Evolutionary conservation across 2,113 vertebrate genomes (phyloP).

Genomic region (Colinus virginianus): DNA sequence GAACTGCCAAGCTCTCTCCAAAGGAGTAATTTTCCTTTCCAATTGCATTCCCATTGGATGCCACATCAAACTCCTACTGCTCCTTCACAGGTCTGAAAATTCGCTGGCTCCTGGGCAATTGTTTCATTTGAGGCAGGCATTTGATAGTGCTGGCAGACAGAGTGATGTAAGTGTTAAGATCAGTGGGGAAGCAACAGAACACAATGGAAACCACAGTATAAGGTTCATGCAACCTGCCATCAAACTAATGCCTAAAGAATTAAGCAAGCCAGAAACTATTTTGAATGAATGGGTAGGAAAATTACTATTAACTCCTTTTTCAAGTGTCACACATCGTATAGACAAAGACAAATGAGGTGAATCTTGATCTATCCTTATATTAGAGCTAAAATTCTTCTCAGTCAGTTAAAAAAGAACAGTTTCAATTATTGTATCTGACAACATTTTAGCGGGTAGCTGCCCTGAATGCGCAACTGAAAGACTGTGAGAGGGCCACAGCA

Average conservation of each 20-base stretch:
- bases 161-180: neutral
- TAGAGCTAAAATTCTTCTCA: neutral
- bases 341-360: neutral
- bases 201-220: neutral
- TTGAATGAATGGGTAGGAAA: neutral
- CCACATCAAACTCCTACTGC: neutral
- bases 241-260: constrained; percentile 3
- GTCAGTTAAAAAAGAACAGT: neutral
- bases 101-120: neutral
- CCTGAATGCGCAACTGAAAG: neutral
- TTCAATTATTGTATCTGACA: neutral
- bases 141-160: neutral
- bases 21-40: constrained; percentile 26
- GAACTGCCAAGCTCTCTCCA: neutral
- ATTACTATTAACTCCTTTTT: neutral
- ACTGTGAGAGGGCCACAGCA: neutral
- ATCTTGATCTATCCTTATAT: neutral
- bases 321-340: neutral
- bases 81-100: neutral
- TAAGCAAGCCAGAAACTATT: neutral
- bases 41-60: neutral
- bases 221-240: neutral
- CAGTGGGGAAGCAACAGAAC: neutral
- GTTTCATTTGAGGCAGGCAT: neutral
- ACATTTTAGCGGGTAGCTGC: neutral